Conservation (phyloP, 2,113 vertebrate species). For the Chaetura pelagica region DNA sequence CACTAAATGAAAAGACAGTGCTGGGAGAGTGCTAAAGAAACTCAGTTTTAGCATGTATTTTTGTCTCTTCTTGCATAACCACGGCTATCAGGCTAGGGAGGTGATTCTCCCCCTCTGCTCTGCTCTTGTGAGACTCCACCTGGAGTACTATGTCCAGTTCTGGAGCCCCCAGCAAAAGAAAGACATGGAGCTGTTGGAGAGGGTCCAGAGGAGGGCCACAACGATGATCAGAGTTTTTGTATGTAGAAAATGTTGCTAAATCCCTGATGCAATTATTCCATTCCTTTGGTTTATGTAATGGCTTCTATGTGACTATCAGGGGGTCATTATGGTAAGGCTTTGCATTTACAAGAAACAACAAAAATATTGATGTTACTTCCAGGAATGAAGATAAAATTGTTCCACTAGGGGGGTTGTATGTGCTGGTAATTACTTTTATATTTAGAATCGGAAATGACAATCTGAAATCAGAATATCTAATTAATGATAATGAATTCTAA, state of each 20-base stretch:
- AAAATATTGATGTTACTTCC: neutral
- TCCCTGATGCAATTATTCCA: neutral
- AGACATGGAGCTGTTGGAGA: too few species aligned
- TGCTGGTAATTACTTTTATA: constrained; percentile 20
- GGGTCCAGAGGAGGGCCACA: too few species aligned
- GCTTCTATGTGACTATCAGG: neutral
- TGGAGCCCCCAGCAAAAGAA: too few species aligned
- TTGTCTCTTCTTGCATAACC: neutral
- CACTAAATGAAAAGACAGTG: neutral
- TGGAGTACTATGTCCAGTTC: too few species aligned
- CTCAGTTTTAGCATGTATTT: neutral
- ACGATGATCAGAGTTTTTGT: too few species aligned
- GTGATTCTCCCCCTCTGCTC: too few species aligned
- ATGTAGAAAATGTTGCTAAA: neutral
- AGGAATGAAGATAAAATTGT: constrained; percentile 3
- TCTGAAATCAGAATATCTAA: constrained; percentile 17
- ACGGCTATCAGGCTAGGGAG: neutral
- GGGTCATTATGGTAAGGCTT: neutral
- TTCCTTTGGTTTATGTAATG: neutral
- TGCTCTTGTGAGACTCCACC: too few species aligned
- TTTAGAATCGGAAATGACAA: constrained; percentile 36
- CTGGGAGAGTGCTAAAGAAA: neutral
- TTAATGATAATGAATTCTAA: constrained; percentile 32
- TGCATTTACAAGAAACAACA: neutral
- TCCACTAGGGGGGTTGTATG: neutral